Evolutionary conservation across 2,888 invertebrate species (phyloP).

Genomic region (Lymantria monacha): DNA sequence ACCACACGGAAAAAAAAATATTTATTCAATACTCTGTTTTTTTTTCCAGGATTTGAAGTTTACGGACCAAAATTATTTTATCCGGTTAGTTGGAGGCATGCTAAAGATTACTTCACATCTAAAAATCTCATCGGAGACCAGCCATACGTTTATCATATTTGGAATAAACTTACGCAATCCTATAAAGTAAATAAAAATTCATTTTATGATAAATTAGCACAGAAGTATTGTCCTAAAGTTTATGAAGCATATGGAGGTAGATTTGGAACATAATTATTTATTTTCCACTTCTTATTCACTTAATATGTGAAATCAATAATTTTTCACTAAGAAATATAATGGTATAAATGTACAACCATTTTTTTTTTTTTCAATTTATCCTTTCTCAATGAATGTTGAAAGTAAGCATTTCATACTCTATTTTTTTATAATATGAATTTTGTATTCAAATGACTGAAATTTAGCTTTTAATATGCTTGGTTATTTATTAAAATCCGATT

Average conservation of each 20-base stretch:
- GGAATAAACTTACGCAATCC: conserved; percentile 25
- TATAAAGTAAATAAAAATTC: conserved; percentile 10
- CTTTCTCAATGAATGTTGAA: too few species aligned
- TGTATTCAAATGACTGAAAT: too few species aligned
- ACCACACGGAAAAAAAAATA: too few species aligned
- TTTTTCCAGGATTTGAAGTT: conserved; percentile 78
- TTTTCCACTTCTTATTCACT: too few species aligned
- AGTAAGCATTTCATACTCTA: too few species aligned
- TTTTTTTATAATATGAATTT: too few species aligned
- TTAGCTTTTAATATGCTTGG: too few species aligned
- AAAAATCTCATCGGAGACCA: conserved; percentile 45
- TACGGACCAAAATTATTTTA: conserved; percentile 45
- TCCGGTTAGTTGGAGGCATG: conserved; percentile 46
- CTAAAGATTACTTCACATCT: conserved; percentile 82
- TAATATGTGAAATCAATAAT: too few species aligned
- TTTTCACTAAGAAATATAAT: too few species aligned
- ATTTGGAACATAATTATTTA: conserved; percentile 11
- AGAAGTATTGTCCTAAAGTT: conserved; percentile 23
- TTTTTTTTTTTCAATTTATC: too few species aligned
- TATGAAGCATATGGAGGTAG: conserved; percentile 15
- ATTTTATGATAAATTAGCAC: conserved; percentile 19
- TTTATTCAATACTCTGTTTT: neutral
- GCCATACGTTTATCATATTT: conserved; percentile 26
- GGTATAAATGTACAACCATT: too few species aligned
- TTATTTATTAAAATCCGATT: too few species aligned